phyloP scores from a whole-genome alignment of 2,113 vertebrate genomes.

The Callipepla squamata region DNA sequence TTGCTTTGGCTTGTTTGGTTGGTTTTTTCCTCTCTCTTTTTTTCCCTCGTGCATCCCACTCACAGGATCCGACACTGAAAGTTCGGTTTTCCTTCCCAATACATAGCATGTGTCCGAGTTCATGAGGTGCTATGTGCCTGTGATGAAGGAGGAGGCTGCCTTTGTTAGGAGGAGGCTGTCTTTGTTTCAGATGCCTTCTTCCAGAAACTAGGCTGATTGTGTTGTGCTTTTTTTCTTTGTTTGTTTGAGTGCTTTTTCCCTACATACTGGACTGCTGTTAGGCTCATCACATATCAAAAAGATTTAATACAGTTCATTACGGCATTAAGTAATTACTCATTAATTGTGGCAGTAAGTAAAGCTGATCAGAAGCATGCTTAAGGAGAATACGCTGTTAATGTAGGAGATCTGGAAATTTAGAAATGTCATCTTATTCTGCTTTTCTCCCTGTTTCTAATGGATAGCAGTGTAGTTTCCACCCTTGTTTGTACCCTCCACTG shows the following conservation, averaged over 20 bases:
- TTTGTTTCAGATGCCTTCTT: conserved; percentile 3
- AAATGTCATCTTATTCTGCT: neutral
- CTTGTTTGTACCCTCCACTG: neutral
- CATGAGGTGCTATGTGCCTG: neutral
- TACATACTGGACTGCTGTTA: neutral
- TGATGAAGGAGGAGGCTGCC: neutral
- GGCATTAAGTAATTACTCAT: conserved; percentile 43
- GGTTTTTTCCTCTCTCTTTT: neutral
- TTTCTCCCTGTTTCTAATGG: neutral
- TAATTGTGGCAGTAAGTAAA: conserved; percentile 15
- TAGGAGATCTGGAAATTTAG: neutral
- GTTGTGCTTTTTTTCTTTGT: neutral
- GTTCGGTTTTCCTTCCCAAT: neutral
- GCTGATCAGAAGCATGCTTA: neutral
- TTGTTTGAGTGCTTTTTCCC: neutral
- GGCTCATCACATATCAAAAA: conserved; percentile 6
- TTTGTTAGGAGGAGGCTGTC: neutral
- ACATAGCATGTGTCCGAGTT: neutral
- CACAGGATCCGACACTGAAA: neutral
- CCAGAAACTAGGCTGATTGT: neutral
- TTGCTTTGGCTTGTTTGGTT: neutral
- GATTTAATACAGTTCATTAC: conserved; percentile 5
- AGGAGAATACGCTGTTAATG: neutral
- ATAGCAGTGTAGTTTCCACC: neutral
- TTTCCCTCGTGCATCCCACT: neutral